These are phyloP conservation scores for Euborellia annulipes DNA, from an alignment of 1,140 invertebrate genomes.

Conservation along the genomic window DNA sequence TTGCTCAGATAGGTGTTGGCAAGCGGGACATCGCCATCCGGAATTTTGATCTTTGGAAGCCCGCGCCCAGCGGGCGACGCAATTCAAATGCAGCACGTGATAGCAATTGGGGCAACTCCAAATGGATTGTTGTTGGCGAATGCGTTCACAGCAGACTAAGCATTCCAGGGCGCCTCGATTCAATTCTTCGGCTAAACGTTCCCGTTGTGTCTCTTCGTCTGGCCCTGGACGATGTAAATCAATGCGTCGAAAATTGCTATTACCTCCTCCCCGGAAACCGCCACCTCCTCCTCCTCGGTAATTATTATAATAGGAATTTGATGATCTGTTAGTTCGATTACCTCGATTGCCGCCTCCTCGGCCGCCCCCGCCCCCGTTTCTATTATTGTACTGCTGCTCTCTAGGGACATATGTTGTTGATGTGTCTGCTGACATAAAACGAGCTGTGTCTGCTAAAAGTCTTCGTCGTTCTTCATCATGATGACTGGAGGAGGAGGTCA, in stretches of 20 bases:
- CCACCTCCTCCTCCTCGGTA: too few species aligned
- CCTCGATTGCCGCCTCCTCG: too few species aligned
- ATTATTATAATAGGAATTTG: too few species aligned
- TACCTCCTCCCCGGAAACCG: too few species aligned
- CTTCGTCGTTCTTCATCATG: too few species aligned
- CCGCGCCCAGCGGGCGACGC: conserved; percentile 80
- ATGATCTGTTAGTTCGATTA: too few species aligned
- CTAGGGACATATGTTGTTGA: too few species aligned
- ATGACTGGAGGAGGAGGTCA: too few species aligned
- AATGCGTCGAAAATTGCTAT: neutral
- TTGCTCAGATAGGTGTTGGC: conserved; percentile 52
- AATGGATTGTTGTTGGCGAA: conserved; percentile 58
- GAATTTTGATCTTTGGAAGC: conserved; percentile 38
- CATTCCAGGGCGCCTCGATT: conserved; percentile 68
- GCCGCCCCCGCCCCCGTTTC: too few species aligned
- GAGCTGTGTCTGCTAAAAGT: too few species aligned
- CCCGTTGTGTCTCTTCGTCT: conserved; percentile 49
- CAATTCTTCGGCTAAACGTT: conserved; percentile 64
- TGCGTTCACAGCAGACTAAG: conserved; percentile 77
- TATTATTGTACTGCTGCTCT: too few species aligned
- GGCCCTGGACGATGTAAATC: neutral
- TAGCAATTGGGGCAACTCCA: conserved; percentile 87
- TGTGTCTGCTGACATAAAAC: too few species aligned
- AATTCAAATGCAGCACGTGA: conserved; percentile 78
- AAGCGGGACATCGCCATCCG: conserved; percentile 86